A percentile compares a stretch with the other conserved stretches of the same genome.
Conservation (phyloP, 2,113 vertebrate genomes). For the Peromyscus californicus region DNA sequence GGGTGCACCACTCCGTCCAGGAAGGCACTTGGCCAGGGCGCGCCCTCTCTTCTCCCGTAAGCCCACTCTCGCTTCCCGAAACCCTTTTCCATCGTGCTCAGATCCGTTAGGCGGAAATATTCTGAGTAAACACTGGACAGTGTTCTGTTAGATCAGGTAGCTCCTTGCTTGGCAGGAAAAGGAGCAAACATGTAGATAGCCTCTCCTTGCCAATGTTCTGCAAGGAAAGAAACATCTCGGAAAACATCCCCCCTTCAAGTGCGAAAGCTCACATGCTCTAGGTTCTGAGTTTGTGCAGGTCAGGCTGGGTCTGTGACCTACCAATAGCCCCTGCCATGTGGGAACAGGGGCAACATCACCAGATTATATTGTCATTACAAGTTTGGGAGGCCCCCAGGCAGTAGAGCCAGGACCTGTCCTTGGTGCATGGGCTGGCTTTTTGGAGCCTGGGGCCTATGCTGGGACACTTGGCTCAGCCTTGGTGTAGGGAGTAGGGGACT, state of each 20-base stretch:
- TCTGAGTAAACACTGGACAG: conserved; percentile 3
- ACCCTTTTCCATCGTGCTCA: background rate
- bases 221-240: conserved; percentile 11
- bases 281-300: background rate
- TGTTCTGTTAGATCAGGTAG: background rate
- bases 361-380: background rate
- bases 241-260: background rate
- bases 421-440: no score
- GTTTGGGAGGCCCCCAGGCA: no score
- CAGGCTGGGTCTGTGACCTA: background rate
- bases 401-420: no score
- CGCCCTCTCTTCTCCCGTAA: background rate
- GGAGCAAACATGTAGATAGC: background rate
- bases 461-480: no score
- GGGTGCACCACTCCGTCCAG: background rate
- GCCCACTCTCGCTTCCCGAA: background rate
- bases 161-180: conserved; percentile 48
- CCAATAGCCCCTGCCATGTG: background rate
- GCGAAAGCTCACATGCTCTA: conserved; percentile 8
- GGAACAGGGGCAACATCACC: background rate
- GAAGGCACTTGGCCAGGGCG: background rate
- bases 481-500: no score
- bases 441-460: no score
- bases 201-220: conserved; percentile 42
- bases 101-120: conserved; percentile 33